Evolutionary conservation across 2,888 invertebrate genomes (phyloP), one percentile per base, ranked within the genome.

Genomic region (Tenthredo amoena): DNA sequence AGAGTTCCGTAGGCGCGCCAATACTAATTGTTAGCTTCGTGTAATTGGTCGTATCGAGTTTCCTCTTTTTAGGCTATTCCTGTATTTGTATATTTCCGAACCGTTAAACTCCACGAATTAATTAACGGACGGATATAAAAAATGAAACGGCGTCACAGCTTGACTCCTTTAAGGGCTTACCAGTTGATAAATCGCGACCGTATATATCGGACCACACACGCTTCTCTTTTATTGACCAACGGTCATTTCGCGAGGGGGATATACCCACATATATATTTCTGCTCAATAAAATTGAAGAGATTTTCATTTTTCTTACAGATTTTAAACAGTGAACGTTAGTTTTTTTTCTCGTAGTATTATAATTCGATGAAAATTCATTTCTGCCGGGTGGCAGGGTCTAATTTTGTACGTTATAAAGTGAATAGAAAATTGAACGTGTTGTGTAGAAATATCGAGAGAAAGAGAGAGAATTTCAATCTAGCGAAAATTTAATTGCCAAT

Each of bases 391-490:
- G 21, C 40, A 26, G n/a, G 50, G 31, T 34, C 34, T 68, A 15
- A 68, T 68, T 18, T 12, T 18, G 72, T 43, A 21, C 40, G 7
- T 43, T 43, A 43, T 9, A 77, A 50, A 34, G 68, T 15, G 34
- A 31, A 68, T 68, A 1, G 68, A 31, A 68, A 18, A 34, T 34
- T 18, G 34, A 68, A 68, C 18, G 34, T 26, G 18, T 68, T 15
- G 62, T 62, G 43, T n/a, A 81, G 40, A 81, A 58, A 43, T 58
- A 81, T 37, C 37, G 34, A 62, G 58, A 62, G 62, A n/a, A 31
- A 62, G 81, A 58, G 34, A 40, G 81, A 62, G 62, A 83, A 50
- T 83, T 83, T 71, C 83, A 83, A 83, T 83, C 71, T 50, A 50
- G 34, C 83, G 26, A n/a, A 83, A 83, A 83, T 68, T 83, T 68